Evolutionary conservation across 2,797 vertebrate genomes (phyloP), one percentile per base, ranked within the genome.

Genomic region (Sebastes hopkinsi): DNA sequence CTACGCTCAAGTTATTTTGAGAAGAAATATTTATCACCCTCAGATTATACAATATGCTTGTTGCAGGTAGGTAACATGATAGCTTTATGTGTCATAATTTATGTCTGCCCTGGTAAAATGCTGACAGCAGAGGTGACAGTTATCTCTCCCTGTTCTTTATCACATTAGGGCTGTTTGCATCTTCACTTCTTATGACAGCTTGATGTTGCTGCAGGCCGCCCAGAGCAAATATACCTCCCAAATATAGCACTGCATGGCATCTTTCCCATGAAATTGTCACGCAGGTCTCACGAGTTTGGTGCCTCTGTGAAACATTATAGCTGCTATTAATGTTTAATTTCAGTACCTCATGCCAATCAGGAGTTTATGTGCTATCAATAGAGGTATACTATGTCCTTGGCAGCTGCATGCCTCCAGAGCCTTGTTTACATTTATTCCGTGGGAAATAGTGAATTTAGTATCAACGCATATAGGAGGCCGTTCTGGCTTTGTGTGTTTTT

Each of bases 31-130:
- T 82, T 82, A 91, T 83, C 27, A 79, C 56, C 29, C 10, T 78
- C 38, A 50, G 36, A 80, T 81, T 77, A 70, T 54, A 60, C 22
- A 80, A 79, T 34, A 82, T 71, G 67, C 18, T 69, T 50, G n/a
- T 27, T 32, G 2, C 16, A 38, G 54, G 54, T 27, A 23, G 46
- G 42, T 54, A 67, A 65, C 25, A 34, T 65, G 85, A 83, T 64
- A 72, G 86, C 29, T 92, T 91, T 88, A 91, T 79, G 73, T 62
- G 34, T 67, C 32, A 55, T 70, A 73, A 87, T 90, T 92, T 87
- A 92, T 82, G 69, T 54, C 27, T 12, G 22, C 75, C 55, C 54
- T 14, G 25, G 55, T 83, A 90, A 84, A 91, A 86, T 32, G 60
- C 67, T 88, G 80, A 76, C 58, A 13, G 18, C 75, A 69, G 81